Base-by-base conservation (phyloP, 2,113 vertebrate genomes). In the Elanus axillaris region DNA sequence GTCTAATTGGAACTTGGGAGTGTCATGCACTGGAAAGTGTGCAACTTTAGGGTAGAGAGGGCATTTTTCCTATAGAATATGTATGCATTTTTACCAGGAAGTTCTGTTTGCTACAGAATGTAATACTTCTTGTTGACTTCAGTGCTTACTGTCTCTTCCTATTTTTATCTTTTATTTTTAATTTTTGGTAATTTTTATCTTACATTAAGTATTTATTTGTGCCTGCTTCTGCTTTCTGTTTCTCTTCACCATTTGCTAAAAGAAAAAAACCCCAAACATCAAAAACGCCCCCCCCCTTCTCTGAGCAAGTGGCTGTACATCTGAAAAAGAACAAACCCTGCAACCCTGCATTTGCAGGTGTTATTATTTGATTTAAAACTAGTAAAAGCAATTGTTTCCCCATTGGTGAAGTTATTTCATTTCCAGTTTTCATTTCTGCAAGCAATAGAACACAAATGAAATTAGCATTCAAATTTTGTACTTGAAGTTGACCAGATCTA, bases 191-290 rank as follows among this genome's bases (percentile, higher is more conserved):
- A 91, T 97, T 96, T 95, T 88, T 86, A 83, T 86, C 69, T 96
- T 96, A 50, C 45, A 90, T 94, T 96, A 95, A 96, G 93, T 63
- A 67, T 66, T 87, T 93, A 79, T 75, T 96, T 89, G 43, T 94
- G 86, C 88, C 75, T 94, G 48, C 60, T 96, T 97, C 86, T 73
- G 15, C 69, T 90, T 97, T 96, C 90, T 97, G 94, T 83, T 95
- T 97, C 62, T 73, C 78, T 94, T 97, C 68, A 55, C 66, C 25
- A 11, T 88, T 97, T 73, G 88, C 92, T 95, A 72, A 14, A 69
- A 48, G 17, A 45, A 73, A 72, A 22, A 16, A 31, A 12, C 3
- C 0, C 36, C 63, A 58, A 52, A 11, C 20, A 76, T 53, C 20
- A 90, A 86, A 93, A 71, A 88, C 81, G 56, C 15, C 48, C 56